phyloP scores from a whole-genome alignment of 2,888 invertebrate genomes.

The Lagria hirta region DNA sequence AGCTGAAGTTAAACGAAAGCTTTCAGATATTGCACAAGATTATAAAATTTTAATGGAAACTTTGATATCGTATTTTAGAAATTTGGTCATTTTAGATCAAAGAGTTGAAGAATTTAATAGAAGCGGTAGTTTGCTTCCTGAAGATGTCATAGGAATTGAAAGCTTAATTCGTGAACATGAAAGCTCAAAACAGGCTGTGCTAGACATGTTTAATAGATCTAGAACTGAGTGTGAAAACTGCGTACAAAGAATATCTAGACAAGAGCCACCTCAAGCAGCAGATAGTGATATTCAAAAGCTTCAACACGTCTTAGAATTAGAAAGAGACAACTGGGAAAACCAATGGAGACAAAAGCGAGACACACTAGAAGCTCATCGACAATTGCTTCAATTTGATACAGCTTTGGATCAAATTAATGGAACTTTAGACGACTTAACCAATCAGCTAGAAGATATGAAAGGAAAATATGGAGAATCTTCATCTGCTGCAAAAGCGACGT shows the following conservation, averaged over 20 bases:
- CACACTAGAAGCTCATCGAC: conserved; percentile 63
- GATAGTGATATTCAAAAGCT: conserved; percentile 71
- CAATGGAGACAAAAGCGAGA: conserved; percentile 63
- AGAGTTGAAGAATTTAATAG: conserved; percentile 61
- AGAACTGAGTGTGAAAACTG: conserved; percentile 69
- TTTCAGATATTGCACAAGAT: conserved; percentile 68
- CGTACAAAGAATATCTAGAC: conserved; percentile 66
- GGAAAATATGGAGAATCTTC: conserved; percentile 74
- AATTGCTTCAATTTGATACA: conserved; percentile 67
- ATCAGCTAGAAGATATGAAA: conserved; percentile 64
- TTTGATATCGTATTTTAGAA: conserved; percentile 70
- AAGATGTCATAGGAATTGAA: conserved; percentile 58
- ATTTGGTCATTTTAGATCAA: conserved; percentile 63
- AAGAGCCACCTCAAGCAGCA: conserved; percentile 69
- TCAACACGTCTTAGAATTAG: conserved; percentile 62
- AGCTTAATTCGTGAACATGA: conserved; percentile 64
- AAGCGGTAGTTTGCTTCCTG: conserved; percentile 52
- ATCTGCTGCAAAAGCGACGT: conserved; percentile 68
- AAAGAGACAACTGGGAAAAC: conserved; percentile 65
- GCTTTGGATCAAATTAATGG: conserved; percentile 71
- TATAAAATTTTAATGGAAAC: conserved; percentile 68
- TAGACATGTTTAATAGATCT: conserved; percentile 67
- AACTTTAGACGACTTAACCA: conserved; percentile 67
- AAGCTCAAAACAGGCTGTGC: conserved; percentile 62
- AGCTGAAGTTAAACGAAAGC: conserved; percentile 64